phyloP scores from a whole-genome alignment of 2,888 invertebrate genomes.

The Axea sp. region DNA sequence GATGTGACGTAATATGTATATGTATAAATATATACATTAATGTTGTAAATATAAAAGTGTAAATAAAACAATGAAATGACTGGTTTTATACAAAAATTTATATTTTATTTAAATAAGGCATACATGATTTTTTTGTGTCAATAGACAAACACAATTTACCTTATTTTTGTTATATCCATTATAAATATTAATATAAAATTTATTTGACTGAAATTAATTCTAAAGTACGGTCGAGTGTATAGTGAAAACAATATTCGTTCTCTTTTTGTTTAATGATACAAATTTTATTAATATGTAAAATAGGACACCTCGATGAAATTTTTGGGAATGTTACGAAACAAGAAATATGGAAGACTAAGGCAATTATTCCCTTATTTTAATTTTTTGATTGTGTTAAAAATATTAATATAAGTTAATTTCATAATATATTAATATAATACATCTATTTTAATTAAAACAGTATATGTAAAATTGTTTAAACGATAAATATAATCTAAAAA shows the following conservation, averaged over 20 bases:
- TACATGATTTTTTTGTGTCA: slow-evolving; percentile 42
- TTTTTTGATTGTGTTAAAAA: too few relatives aligned
- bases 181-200: slow-evolving; percentile 42
- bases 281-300: neutral
- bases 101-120: slow-evolving; percentile 53
- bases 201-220: too few relatives aligned
- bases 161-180: slow-evolving; percentile 27
- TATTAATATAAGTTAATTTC: slow-evolving; percentile 1
- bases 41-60: slow-evolving; percentile 8
- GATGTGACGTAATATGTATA: neutral
- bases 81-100: slow-evolving; percentile 56
- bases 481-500: slow-evolving; percentile 23
- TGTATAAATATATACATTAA: slow-evolving; percentile 13
- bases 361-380: slow-evolving; percentile 9
- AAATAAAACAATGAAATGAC: slow-evolving; percentile 14
- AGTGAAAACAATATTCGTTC: neutral
- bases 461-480: too few relatives aligned
- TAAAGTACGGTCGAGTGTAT: neutral
- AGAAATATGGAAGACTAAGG: slow-evolving; percentile 26
- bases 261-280: slow-evolving; percentile 3
- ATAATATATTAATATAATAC: slow-evolving; percentile 34
- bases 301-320: slow-evolving; percentile 32
- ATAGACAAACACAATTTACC: slow-evolving; percentile 31
- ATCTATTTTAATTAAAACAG: neutral
- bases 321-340: slow-evolving; percentile 39